These are phyloP conservation scores for Tylochromis polylepis DNA, from an alignment of 2,113 vertebrate species.

Conservation along the genomic window DNA sequence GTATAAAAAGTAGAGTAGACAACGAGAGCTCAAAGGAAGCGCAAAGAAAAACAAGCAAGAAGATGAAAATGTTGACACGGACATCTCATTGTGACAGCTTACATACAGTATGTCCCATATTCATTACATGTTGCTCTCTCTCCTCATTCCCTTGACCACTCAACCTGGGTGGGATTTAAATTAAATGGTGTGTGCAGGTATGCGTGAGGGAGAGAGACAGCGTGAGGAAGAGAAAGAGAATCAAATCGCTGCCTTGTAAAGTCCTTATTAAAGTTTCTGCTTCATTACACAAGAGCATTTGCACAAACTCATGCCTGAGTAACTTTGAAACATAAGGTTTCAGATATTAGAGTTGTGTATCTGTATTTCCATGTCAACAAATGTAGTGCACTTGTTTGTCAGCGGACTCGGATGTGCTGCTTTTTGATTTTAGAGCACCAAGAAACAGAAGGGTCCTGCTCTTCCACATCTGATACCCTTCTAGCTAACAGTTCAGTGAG, in stretches of 20 bases:
- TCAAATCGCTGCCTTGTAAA: conserved; percentile 29
- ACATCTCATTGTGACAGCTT: conserved; percentile 47
- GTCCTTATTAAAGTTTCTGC: conserved; percentile 51
- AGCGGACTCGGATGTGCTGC: background rate
- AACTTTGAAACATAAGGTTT: background rate
- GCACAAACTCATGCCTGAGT: background rate
- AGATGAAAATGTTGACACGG: conserved; percentile 37
- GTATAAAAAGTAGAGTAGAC: background rate
- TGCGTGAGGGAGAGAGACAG: conserved; percentile 4
- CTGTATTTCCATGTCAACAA: background rate
- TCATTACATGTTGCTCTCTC: conserved; percentile 43
- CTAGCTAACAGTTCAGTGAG: background rate
- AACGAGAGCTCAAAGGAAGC: conserved; percentile 3
- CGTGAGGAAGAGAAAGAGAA: background rate
- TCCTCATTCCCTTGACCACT: conserved; percentile 1
- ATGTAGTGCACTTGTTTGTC: background rate
- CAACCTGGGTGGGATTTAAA: conserved; percentile 48
- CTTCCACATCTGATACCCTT: background rate
- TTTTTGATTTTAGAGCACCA: background rate
- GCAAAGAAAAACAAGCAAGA: background rate
- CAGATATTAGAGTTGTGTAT: background rate
- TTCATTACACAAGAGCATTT: conserved; percentile 31
- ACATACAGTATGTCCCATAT: conserved; percentile 38
- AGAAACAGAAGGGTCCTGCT: background rate
- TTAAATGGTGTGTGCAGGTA: conserved; percentile 41